Conservation (phyloP, 2,888 invertebrate genomes). For the Kuschelorhynchus macadamiae region DNA sequence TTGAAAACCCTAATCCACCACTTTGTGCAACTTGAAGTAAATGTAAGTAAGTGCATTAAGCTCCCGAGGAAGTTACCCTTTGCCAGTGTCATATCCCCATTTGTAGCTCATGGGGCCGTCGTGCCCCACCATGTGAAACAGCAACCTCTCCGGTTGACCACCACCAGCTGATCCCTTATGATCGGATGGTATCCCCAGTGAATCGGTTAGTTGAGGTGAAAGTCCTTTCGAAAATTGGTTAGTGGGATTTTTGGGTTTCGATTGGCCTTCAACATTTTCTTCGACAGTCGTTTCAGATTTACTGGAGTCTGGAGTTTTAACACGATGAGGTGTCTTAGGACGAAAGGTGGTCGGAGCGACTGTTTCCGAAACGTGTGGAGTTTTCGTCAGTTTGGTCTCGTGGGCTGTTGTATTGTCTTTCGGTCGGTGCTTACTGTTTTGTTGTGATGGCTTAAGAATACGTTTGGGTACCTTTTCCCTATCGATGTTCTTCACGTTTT, state of each 20-base stretch:
- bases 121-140: slow-evolving; percentile 87
- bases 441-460: slow-evolving; percentile 9
- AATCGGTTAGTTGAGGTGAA: slow-evolving; percentile 58
- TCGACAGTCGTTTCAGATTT: slow-evolving; percentile 29
- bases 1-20: too few species aligned
- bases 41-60: too few species aligned
- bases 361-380: neutral
- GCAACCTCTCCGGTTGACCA: slow-evolving; percentile 71
- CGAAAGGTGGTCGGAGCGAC: neutral
- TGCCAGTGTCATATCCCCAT: slow-evolving; percentile 88
- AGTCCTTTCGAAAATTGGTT: slow-evolving; percentile 56
- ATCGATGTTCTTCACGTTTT: slow-evolving; percentile 70
- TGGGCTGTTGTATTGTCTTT: slow-evolving; percentile 20
- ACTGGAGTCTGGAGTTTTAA: slow-evolving; percentile 25
- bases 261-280: slow-evolving; percentile 9
- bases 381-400: slow-evolving; percentile 14
- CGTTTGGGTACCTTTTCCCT: slow-evolving; percentile 62
- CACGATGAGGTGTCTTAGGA: neutral
- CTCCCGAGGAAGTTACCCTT: slow-evolving; percentile 82
- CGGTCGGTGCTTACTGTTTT: slow-evolving; percentile 6
- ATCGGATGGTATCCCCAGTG: slow-evolving; percentile 58
- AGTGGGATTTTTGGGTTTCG: slow-evolving; percentile 27
- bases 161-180: slow-evolving; percentile 53
- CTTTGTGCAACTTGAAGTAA: too few species aligned
- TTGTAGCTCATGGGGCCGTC: slow-evolving; percentile 87